Evolutionary conservation across 2,797 vertebrate species (phyloP).

Genomic region (Oreochromis grahami): DNA sequence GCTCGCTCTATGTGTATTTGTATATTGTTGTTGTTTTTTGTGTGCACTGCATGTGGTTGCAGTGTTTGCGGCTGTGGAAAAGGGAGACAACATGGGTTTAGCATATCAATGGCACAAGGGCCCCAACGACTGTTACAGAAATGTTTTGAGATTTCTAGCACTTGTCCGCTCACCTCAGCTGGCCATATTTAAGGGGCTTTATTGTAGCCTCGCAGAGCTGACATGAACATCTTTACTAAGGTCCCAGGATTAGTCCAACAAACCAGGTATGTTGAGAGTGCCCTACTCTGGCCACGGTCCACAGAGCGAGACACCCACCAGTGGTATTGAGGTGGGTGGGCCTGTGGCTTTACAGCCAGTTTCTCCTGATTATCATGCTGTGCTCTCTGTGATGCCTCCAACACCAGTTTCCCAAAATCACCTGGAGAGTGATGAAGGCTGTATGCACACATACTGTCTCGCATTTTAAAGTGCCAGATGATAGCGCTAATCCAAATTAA

Average conservation of each 20-base stretch:
- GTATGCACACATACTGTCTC: not conserved
- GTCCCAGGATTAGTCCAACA: constrained; percentile 78
- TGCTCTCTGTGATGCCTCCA: not conserved
- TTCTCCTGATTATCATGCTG: not conserved
- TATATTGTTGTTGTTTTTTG: not conserved
- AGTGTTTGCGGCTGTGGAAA: not conserved
- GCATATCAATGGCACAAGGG: constrained; percentile 74
- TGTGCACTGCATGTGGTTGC: constrained; percentile 14
- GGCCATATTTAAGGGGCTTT: constrained; percentile 76
- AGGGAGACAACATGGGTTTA: constrained; percentile 44
- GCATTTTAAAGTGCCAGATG: not conserved
- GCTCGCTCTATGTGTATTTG: not conserved
- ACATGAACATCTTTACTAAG: constrained; percentile 84
- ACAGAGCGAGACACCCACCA: not conserved
- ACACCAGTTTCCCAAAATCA: constrained; percentile 26
- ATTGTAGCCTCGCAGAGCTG: constrained; percentile 69
- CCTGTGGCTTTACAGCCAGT: not conserved
- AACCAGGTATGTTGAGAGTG: constrained; percentile 76
- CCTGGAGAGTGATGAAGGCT: not conserved
- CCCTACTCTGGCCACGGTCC: not conserved
- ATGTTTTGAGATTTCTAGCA: constrained; percentile 70
- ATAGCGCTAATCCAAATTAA: not conserved
- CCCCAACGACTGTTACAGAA: constrained; percentile 55
- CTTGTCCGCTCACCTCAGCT: constrained; percentile 38
- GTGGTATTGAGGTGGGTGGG: not conserved